Percentiles rank a stretch among this genome's conserved stretches.
phyloP scores from a whole-genome alignment of 2,888 invertebrate species.

The Pyrochroa serraticornis region DNA sequence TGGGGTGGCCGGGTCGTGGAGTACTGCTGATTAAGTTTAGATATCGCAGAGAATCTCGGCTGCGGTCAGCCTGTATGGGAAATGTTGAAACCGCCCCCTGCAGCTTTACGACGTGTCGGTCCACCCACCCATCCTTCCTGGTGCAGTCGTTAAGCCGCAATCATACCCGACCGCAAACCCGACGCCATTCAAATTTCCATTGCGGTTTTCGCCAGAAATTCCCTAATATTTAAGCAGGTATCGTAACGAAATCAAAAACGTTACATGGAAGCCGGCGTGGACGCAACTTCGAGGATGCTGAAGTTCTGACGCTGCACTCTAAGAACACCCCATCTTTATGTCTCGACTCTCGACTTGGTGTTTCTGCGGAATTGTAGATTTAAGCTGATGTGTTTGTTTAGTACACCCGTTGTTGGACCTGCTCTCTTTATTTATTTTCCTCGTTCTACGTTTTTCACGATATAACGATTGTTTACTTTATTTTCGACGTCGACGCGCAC shows the following conservation, averaged over 20 bases:
- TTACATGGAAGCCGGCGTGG: background rate
- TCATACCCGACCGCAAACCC: too few relatives aligned
- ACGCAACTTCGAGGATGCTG: background rate
- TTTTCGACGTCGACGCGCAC: constrained; percentile 22
- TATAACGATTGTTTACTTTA: constrained; percentile 31
- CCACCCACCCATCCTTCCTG: constrained; percentile 31
- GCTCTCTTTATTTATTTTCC: constrained; percentile 37
- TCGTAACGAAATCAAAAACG: constrained; percentile 12
- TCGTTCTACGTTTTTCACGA: constrained; percentile 26
- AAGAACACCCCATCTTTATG: background rate
- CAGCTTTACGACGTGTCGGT: constrained; percentile 33
- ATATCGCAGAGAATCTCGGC: constrained; percentile 12
- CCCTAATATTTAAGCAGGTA: constrained; percentile 6
- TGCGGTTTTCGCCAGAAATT: too few relatives aligned
- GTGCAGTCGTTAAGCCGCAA: too few relatives aligned
- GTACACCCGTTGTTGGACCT: constrained; percentile 34
- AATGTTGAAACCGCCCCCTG: constrained; percentile 31
- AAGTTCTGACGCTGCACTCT: background rate
- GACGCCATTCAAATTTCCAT: too few relatives aligned
- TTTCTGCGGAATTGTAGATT: constrained; percentile 36
- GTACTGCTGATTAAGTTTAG: constrained; percentile 22
- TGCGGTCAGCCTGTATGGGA: constrained; percentile 28
- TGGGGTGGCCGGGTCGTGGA: background rate
- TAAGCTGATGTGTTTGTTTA: constrained; percentile 40
- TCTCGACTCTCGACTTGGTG: constrained; percentile 10